These are phyloP conservation scores for Micronycteris hirsuta DNA, from an alignment of 2,113 vertebrate genomes.

Conservation along the genomic window DNA sequence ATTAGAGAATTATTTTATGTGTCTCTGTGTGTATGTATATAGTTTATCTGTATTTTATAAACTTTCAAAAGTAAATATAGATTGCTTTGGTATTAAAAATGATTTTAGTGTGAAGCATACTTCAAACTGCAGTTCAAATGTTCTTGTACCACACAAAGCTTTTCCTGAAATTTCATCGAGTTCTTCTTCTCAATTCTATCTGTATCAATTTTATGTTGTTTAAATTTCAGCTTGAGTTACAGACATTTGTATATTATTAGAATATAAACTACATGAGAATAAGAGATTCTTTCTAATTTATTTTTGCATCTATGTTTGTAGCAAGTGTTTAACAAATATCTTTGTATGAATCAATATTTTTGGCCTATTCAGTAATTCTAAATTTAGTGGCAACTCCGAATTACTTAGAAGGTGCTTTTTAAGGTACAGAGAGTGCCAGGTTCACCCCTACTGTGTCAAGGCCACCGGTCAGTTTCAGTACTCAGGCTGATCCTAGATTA, in stretches of 20 bases:
- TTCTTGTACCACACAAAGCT: background rate
- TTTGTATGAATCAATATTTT: background rate
- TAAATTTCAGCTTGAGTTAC: background rate
- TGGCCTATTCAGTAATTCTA: background rate
- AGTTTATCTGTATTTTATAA: background rate
- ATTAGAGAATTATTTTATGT: background rate
- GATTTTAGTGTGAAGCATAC: background rate
- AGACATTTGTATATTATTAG: background rate
- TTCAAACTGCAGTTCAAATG: background rate
- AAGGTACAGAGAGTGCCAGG: background rate
- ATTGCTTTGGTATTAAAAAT: background rate
- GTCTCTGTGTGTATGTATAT: background rate
- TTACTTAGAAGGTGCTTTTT: background rate
- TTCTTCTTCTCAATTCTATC: background rate
- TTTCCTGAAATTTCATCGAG: background rate
- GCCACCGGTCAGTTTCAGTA: background rate
- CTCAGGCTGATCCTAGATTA: background rate
- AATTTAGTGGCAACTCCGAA: background rate
- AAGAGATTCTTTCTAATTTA: constrained; percentile 7
- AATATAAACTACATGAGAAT: background rate
- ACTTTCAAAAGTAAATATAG: background rate
- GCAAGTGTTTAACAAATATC: background rate
- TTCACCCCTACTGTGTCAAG: background rate
- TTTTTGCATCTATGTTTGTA: background rate
- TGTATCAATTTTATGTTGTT: background rate